Evolutionary conservation across 2,888 invertebrate genomes (phyloP), one percentile per base, ranked within the genome.

Genomic region (Volucella inflata): DNA sequence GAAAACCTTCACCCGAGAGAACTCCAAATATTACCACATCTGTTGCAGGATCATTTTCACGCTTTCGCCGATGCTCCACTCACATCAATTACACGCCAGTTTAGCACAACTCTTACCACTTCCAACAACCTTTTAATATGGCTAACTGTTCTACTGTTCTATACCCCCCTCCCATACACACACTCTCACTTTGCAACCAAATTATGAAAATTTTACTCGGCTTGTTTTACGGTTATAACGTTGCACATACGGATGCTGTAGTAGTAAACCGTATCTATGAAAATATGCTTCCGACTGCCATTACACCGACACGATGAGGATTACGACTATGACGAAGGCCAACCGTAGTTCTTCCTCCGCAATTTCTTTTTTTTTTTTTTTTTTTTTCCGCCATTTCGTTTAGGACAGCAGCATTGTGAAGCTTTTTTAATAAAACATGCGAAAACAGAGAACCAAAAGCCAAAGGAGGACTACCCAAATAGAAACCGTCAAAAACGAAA

Each of bases 161-260:
- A 30, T 30, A 0, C 30, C 21, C 2, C 21, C 2, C 21, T 21
- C 21, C 2, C 21, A 2, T 2, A 2, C 21, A 2, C 21, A 2
- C 30, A 6, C 30, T 1, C 6, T 30, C 6, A 0, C 30, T 30
- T 36, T 44, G 10, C 6, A 16, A 59, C 30, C 40, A 51, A 50
- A 46, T 51, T 57, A 30, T 40, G 48, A 21, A 70, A 60, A 70
- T 70, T 78, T 78, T 55, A 59, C 44, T 71, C 46, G 48, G 59
- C 68, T 62, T 70, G 68, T 62, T 77, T 70, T 77, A 70, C 48
- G 62, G 40, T 71, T 70, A 71, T 71, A 70, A 62, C 55, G 53
- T 60, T 50, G 42, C 30, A 17, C 16, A 65, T 76, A 30, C 30
- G 30, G 6, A 30, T 30, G 30, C 30, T 30, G 30, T 30, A 30